Conservation (phyloP, 2,113 vertebrate genomes). For the Urocolius indicus region DNA sequence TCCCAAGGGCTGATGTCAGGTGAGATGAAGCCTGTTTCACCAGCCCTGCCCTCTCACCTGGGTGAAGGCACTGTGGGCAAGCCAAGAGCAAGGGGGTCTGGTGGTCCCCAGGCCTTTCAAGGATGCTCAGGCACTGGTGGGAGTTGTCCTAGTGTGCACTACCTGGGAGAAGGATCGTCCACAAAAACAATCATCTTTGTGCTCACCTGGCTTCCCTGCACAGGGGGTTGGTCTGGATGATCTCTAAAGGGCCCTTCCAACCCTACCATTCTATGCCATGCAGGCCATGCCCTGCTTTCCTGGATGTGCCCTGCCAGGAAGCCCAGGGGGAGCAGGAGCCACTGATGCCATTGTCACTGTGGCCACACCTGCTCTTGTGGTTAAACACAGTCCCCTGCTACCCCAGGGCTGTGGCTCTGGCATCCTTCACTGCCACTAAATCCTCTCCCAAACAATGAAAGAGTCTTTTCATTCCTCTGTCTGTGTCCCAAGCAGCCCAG, state of each 20-base stretch:
- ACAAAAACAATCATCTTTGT: neutral
- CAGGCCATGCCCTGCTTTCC: neutral
- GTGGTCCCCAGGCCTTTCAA: neutral
- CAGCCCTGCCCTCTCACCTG: rapidly evolving
- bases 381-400: neutral
- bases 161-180: neutral
- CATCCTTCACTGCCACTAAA: neutral
- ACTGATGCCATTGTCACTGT: neutral
- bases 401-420: neutral
- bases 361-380: neutral
- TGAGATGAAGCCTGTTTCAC: neutral
- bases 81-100: neutral
- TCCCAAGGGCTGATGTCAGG: neutral
- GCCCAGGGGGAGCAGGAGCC: rapidly evolving
- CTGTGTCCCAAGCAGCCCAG: neutral
- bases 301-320: neutral
- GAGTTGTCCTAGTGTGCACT: neutral
- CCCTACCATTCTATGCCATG: too few relatives aligned
- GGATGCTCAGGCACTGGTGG: neutral
- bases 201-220: neutral
- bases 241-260: too few relatives aligned
- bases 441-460: neutral
- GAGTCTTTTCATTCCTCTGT: neutral
- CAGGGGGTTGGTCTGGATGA: too few relatives aligned
- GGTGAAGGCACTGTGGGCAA: rapidly evolving